Evolutionary conservation across 2,888 invertebrate genomes (phyloP), one percentile per base, ranked within the genome.

Genomic region (Brachypalpus laphriformis): DNA sequence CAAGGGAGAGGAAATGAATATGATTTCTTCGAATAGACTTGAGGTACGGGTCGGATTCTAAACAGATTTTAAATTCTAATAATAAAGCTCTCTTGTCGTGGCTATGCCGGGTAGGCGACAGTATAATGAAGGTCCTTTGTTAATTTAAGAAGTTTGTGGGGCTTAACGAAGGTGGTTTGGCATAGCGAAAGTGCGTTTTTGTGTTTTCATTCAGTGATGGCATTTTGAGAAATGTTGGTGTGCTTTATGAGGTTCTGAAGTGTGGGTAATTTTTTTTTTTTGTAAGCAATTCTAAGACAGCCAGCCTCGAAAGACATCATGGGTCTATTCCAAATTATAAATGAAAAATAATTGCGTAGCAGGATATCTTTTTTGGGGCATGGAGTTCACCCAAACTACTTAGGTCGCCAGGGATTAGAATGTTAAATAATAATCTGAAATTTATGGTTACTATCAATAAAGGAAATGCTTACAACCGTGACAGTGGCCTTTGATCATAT

Each of bases 51-150:
- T 47, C 20, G 18, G 47, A 47, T 47, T 47, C 20, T 47, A 49
- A 54, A 28, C 14, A 31, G 54, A 54, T 31, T 28, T 54, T 54
- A 54, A 28, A 54, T 54, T 31, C 28, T 14, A 59, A 59, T 59
- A 59, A 59, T 59, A 37, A 59, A 40, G 59, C 40, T 22, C 59
- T 37, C 8, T 51, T 28, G 25, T 28, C 7, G 7, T 11, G n/a
- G 11, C n/a, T n/a, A n/a, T 40, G 11, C 3, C 0, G 40, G 11
- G 14, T 14, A 3, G 28, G 1, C 8, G 4, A n/a, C n/a, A 9
- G 1, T 4, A 6, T 47, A 47, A 47, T 47, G 18, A 20, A 47
- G 11, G 49, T 25, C n/a, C n/a, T 56, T 31, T 56, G 22, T 34
- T 8, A 16, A 56, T 16, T 31, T 7, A 16, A 18, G 18, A 16